A percentile compares a stretch with the other conserved stretches of the same genome.
Conservation (phyloP, 2,888 invertebrate species). For the Nasonovia ribisnigri region DNA sequence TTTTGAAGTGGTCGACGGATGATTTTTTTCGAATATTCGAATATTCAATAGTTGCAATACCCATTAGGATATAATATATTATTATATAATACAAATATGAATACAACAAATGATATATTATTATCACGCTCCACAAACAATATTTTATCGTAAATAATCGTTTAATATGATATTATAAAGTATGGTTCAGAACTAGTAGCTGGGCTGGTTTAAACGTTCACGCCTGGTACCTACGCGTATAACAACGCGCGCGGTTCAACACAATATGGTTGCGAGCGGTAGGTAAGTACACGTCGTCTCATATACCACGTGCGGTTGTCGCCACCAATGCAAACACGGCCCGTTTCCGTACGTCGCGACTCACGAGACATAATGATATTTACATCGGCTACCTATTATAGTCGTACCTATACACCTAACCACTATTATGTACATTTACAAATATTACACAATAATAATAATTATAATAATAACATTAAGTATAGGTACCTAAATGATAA, state of each 20-base stretch:
- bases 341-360: background rate
- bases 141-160: background rate
- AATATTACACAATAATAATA: background rate
- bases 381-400: background rate
- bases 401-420: background rate
- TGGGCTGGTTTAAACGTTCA: background rate
- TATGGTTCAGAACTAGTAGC: background rate
- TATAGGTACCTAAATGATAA: conserved; percentile 3
- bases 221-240: background rate
- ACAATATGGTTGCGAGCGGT: background rate
- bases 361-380: background rate
- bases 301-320: background rate
- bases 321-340: background rate
- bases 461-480: too few species aligned
- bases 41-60: too few species aligned
- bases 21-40: background rate
- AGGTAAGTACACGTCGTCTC: too few species aligned
- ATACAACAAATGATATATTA: background rate
- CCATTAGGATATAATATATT: background rate
- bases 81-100: background rate
- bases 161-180: background rate
- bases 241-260: background rate
- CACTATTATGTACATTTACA: background rate
- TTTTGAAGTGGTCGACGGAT: background rate
- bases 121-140: background rate